Evolutionary conservation across 2,797 vertebrate species (phyloP), one percentile per base, ranked within the genome.

Genomic region (Denticeps clupeoides): DNA sequence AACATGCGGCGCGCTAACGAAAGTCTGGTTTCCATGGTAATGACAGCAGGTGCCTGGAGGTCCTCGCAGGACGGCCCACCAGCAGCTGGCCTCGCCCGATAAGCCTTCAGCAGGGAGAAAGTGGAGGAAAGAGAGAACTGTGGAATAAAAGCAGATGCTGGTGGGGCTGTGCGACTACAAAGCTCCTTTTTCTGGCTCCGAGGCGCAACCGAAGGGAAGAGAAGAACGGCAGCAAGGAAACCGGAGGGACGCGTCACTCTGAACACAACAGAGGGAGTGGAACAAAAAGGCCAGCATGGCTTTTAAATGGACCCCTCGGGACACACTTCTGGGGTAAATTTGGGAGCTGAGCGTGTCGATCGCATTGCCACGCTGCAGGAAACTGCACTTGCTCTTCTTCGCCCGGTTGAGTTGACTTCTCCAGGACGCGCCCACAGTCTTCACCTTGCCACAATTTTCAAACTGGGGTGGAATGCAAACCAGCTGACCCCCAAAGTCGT

Each of bases 291-390:
- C 33, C 27, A 7, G 38, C 13, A 12, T 10, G 48, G 35, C 28
- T 48, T 51, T 33, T 62, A 35, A 46, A 51, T 35, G 19, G 47
- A 31, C 40, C 45, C 47, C 13, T 26, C 21, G 44, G 51, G 55
- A 38, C 47, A 22, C 41, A 15, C 7, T 11, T 25, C 24, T 6
- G 26, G 13, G 28, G 18, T 27, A n/a, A n/a, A n/a, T n/a, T n/a
- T n/a, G n/a, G 29, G 8, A 26, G 9, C n/a, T 19, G 12, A 41
- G 43, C 25, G 21, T 47, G 26, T 51, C 27, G 10, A 38, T 33
- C 13, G 27, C 18, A 16, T 4, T 33, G 41, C 49, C 10, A 4
- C 51, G 41, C 23, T 21, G 49, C 27, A 32, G 53, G 45, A 24
- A 32, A 38, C 47, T 38, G 18, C 37, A 27, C 16, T 27, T 24